Evolutionary conservation across 1,140 invertebrate genomes (phyloP), one percentile per base, ranked within the genome.

Genomic region (Aphidius gifuensis): DNA sequence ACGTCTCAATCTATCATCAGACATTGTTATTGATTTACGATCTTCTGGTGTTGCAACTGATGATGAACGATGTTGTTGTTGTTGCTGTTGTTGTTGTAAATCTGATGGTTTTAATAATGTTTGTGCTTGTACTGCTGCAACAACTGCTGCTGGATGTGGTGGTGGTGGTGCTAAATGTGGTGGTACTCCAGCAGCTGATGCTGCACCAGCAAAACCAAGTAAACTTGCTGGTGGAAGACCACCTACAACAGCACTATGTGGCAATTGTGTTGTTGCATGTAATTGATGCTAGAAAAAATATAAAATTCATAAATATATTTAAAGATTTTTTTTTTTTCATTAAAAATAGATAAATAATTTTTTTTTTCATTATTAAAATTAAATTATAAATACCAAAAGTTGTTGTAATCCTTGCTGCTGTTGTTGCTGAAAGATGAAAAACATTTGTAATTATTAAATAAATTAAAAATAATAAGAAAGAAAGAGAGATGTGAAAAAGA

Each of bases 221-320:
- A 78, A 69, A 64, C 76, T 76, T 49, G 69, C 81, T 23, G 71
- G 81, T 70, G 67, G 80, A 75, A 71, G 74, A 75, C 76, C 79
- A 48, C 82, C 88, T 70, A 93, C 92, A 32, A 86, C 85, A 39
- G 90, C 88, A 64, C 90, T 88, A 16, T 82, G 79, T 8, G 91
- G 91, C 66, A 94, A 75, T 80, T 94, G 91, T 79, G 93, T 88
- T 79, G 93, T 88, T 46, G 92, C 92, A 74, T 95, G 93, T 88
- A 95, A 94, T 83, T 91, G 89, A 89, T 90, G 89, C 88, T 91
- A 83, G 46, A 70, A 73, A 72, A 77, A 77, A 67, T 61, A 49
- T 16, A 16, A 0, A 48, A 21, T 6, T 56, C 42, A 42, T 44
- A 39, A 9, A 56, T 9, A 9, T 39, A 53, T 45, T 46, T 46